These are phyloP conservation scores for Exephanes ischioxanthus DNA, from an alignment of 2,888 invertebrate genomes.

Conservation along the genomic window DNA sequence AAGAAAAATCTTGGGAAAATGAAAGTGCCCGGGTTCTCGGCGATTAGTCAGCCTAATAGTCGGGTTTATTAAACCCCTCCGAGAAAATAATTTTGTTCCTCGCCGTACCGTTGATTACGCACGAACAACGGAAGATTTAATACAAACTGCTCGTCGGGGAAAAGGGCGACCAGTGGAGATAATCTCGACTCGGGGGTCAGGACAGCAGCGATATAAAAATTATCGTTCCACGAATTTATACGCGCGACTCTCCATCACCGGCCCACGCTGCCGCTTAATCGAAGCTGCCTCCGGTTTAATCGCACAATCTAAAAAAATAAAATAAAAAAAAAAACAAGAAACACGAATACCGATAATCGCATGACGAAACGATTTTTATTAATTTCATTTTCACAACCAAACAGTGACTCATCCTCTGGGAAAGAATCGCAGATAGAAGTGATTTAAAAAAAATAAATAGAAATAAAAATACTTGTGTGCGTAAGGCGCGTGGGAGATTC, in stretches of 20 bases:
- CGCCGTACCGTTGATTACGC: not conserved
- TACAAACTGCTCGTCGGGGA: not conserved
- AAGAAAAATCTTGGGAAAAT: conserved; percentile 49
- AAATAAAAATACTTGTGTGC: not conserved
- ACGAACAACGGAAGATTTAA: conserved; percentile 17
- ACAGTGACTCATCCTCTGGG: not conserved
- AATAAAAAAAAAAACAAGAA: no score
- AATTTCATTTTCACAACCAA: not conserved
- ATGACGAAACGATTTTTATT: conserved; percentile 11
- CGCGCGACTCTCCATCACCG: conserved; percentile 19
- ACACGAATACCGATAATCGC: not conserved
- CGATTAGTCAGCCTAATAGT: conserved; percentile 28
- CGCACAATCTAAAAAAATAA: no score
- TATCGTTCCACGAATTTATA: not conserved
- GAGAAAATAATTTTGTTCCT: conserved; percentile 22
- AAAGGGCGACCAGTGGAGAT: conserved; percentile 17
- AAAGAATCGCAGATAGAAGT: not conserved
- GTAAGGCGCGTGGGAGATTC: not conserved
- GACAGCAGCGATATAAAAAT: conserved; percentile 14
- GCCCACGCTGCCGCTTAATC: not conserved
- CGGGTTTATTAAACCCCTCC: conserved; percentile 27
- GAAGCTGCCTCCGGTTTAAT: not conserved
- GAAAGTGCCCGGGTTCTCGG: conserved; percentile 35
- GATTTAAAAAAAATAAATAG: not conserved
- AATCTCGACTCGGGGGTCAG: conserved; percentile 28